These are phyloP conservation scores for Dunckerocampus dactyliophorus DNA, from an alignment of 2,113 vertebrate genomes.

Conservation along the genomic window DNA sequence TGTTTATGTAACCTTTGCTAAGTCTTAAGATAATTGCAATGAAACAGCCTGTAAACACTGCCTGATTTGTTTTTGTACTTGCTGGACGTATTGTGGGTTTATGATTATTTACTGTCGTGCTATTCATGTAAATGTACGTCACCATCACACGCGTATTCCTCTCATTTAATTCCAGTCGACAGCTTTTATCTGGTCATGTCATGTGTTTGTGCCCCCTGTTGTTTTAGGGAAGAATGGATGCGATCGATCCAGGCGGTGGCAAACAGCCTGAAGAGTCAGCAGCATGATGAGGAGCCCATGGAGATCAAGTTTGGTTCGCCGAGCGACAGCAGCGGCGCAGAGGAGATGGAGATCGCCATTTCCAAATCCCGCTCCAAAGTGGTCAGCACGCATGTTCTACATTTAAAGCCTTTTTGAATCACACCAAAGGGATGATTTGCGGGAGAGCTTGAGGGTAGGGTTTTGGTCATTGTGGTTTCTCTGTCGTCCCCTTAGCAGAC, in stretches of 20 bases:
- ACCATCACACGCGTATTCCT: too few relatives aligned
- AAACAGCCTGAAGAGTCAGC: conserved; percentile 86
- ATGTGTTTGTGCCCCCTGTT: conserved; percentile 14
- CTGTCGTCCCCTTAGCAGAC: conserved; percentile 67
- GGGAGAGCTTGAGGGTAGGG: not conserved
- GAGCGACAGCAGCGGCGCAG: conserved; percentile 71
- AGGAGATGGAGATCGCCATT: conserved; percentile 85
- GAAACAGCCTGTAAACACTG: too few relatives aligned
- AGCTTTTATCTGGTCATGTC: not conserved
- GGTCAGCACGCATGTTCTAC: conserved; percentile 68
- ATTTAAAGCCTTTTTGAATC: not conserved
- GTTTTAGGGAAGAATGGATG: conserved; percentile 89
- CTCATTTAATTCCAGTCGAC: not conserved
- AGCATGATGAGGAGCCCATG: conserved; percentile 79
- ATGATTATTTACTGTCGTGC: not conserved
- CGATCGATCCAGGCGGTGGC: conserved; percentile 88
- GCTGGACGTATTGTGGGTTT: not conserved
- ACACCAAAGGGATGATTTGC: not conserved
- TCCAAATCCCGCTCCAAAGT: conserved; percentile 84
- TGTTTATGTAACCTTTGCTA: conserved; percentile 41
- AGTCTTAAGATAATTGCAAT: conserved; percentile 4
- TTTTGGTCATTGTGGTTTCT: not conserved
- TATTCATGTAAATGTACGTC: not conserved
- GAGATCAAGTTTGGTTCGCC: conserved; percentile 85
- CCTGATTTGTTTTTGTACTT: not conserved